phyloP scores from a whole-genome alignment of 2,113 vertebrate genomes.

The Paratilapia polleni region DNA sequence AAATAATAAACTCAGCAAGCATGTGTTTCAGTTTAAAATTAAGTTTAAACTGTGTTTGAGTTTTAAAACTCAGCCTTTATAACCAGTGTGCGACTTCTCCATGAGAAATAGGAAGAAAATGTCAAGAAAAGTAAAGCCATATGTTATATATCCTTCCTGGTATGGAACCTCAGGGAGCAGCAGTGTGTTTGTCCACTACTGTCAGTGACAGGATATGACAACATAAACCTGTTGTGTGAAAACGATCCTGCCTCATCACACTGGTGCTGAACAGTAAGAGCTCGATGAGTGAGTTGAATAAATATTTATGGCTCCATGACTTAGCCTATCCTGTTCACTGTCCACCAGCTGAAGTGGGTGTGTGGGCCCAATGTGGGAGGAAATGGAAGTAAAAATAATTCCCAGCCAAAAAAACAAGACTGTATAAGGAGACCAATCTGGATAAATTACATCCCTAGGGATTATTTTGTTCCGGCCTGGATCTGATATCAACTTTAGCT shows the following conservation, averaged over 20 bases:
- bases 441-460: conserved; percentile 53
- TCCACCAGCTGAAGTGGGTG: conserved; percentile 18
- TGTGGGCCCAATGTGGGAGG: conserved; percentile 42
- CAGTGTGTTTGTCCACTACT: conserved; percentile 27
- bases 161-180: conserved; percentile 11
- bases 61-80: background rate
- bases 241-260: conserved; percentile 40
- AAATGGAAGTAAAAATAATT: conserved; percentile 55
- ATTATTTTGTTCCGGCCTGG: conserved; percentile 15
- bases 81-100: background rate
- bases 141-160: conserved; percentile 46
- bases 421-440: conserved; percentile 19
- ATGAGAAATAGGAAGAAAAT: conserved; percentile 13
- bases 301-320: conserved; percentile 66
- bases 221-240: conserved; percentile 54
- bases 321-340: conserved; percentile 32
- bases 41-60: background rate
- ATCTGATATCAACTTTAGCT: conserved; percentile 43
- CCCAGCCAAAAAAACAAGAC: conserved; percentile 24
- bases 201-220: conserved; percentile 63
- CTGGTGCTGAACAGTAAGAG: conserved; percentile 32
- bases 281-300: conserved; percentile 61
- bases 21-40: background rate
- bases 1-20: no score
- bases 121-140: conserved; percentile 20